Percentiles rank a stretch among this genome's conserved stretches.
Evolutionary conservation across 2,113 vertebrate genomes (phyloP).

Genomic region (Microcebus griseorufus): DNA sequence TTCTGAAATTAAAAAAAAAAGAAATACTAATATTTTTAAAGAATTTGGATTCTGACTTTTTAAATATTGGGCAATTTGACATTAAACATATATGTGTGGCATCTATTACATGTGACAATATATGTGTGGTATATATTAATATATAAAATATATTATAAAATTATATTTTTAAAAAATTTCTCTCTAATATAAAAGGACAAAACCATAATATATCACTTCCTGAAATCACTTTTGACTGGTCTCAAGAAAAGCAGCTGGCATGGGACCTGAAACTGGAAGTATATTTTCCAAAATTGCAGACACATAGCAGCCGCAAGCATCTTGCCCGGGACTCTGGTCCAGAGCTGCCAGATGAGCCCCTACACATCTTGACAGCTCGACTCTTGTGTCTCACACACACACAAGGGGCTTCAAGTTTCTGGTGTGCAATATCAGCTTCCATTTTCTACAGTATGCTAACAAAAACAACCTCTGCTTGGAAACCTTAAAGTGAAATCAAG

Average conservation of each 20-base stretch:
- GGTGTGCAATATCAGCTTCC: background rate
- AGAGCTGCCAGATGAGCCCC: background rate
- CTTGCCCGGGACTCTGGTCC: background rate
- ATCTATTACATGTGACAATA: too few species aligned
- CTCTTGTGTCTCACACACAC: too few species aligned
- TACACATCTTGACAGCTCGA: background rate
- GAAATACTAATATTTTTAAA: background rate
- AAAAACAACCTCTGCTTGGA: slow-evolving; percentile 23
- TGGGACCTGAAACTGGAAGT: background rate
- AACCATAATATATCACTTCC: background rate
- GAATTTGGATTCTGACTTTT: slow-evolving; percentile 4
- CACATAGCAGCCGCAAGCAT: background rate
- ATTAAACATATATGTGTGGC: background rate
- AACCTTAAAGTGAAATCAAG: background rate
- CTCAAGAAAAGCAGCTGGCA: slow-evolving; percentile 6
- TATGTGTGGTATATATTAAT: background rate
- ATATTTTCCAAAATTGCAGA: slow-evolving; percentile 2
- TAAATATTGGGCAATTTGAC: background rate
- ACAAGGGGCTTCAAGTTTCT: background rate
- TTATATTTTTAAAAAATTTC: background rate
- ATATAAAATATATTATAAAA: background rate
- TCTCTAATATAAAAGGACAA: background rate
- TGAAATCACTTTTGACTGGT: slow-evolving; percentile 45
- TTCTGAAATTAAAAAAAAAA: too few species aligned
- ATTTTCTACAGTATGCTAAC: background rate